These are phyloP conservation scores for Paradoxurus hermaphroditus DNA, from an alignment of 2,113 vertebrate species.

Conservation along the genomic window DNA sequence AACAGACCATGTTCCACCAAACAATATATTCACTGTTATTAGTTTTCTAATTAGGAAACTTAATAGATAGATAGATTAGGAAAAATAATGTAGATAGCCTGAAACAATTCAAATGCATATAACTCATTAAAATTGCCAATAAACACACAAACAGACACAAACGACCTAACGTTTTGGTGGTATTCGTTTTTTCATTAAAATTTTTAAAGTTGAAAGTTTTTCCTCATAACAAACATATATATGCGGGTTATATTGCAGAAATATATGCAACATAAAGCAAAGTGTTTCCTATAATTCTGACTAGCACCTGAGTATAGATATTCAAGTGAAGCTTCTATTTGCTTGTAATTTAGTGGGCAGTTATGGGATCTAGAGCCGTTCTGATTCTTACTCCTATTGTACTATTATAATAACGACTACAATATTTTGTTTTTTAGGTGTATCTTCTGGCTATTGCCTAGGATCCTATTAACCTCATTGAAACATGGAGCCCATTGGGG, in stretches of 20 bases:
- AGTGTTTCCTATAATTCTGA: neutral
- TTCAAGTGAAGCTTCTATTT: neutral
- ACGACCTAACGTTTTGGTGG: neutral
- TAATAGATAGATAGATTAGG: neutral
- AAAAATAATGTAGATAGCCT: neutral
- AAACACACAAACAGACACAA: neutral
- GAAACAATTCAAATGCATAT: neutral
- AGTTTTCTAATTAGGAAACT: neutral
- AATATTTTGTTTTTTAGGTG: neutral
- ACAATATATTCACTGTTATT: neutral
- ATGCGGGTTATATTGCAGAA: neutral
- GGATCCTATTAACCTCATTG: neutral
- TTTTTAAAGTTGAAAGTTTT: neutral
- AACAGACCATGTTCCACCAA: neutral
- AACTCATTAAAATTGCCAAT: neutral
- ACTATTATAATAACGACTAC: neutral
- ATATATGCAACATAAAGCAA: neutral
- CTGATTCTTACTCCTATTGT: neutral
- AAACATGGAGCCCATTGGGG: too few species aligned
- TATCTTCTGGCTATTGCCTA: neutral
- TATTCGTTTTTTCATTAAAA: neutral
- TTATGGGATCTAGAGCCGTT: neutral
- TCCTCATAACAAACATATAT: neutral
- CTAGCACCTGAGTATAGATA: neutral
- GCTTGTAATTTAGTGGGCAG: neutral